Conservation (phyloP, 2,888 invertebrate species). For the Caradrina clavipalpis region DNA sequence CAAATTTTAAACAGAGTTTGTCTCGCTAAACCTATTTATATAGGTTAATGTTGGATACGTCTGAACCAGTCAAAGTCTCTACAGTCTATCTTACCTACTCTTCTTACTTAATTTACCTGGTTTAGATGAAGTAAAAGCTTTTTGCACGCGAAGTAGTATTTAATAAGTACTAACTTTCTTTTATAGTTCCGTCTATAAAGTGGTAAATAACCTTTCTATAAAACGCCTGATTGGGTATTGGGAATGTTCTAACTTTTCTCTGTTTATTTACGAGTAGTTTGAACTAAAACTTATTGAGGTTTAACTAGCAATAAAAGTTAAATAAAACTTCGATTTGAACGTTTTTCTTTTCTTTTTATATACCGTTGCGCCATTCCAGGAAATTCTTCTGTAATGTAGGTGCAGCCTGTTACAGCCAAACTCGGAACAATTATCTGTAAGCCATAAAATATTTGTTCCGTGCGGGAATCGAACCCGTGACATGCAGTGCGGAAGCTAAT, state of each 20-base stretch:
- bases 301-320: background rate
- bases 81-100: background rate
- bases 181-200: constrained; percentile 16
- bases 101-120: background rate
- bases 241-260: constrained; percentile 16
- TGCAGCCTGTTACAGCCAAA: too few species aligned
- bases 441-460: too few species aligned
- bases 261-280: constrained; percentile 19
- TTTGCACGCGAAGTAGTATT: constrained; percentile 38
- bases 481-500: too few species aligned
- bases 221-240: constrained; percentile 34
- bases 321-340: too few species aligned
- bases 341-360: background rate
- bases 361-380: background rate
- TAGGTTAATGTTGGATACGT: too few species aligned
- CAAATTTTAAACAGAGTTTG: too few species aligned
- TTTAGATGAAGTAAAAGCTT: constrained; percentile 15
- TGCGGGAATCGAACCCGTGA: too few species aligned
- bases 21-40: too few species aligned
- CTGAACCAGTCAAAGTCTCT: too few species aligned
- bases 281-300: constrained; percentile 3
- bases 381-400: too few species aligned
- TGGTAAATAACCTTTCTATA: constrained; percentile 28
- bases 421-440: too few species aligned
- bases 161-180: constrained; percentile 36